phyloP scores from a whole-genome alignment of 2,888 invertebrate species.

The Scelioninae gen. 2 region DNA sequence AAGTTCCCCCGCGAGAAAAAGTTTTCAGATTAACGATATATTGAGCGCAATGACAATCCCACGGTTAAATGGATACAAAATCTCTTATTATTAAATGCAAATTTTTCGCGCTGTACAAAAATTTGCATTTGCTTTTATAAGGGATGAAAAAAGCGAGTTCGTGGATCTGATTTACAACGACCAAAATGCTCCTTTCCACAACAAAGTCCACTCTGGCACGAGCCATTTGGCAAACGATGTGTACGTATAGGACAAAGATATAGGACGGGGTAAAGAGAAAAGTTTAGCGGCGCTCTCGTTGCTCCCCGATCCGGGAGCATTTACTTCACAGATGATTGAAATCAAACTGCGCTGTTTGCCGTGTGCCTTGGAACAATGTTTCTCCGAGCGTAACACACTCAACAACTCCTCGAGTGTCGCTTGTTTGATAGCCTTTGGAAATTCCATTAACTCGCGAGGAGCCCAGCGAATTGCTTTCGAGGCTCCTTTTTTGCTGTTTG shows the following conservation, averaged over 20 bases:
- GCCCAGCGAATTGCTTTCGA: conserved; percentile 11
- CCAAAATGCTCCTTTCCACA: conserved; percentile 40
- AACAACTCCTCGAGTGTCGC: conserved; percentile 46
- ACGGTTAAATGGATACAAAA: no score
- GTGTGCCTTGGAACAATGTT: conserved; percentile 54
- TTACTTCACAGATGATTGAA: conserved; percentile 57
- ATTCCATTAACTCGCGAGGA: conserved; percentile 47
- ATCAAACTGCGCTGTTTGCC: conserved; percentile 56
- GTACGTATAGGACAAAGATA: conserved; percentile 40
- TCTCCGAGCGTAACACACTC: conserved; percentile 48
- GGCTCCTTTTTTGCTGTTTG: conserved; percentile 37
- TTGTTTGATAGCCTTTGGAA: conserved; percentile 52
- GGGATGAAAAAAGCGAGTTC: neutral
- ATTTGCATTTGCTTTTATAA: conserved; percentile 8
- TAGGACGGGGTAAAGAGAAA: conserved; percentile 37
- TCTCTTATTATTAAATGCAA: no score
- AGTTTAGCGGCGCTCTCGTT: conserved; percentile 27
- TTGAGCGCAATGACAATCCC: no score
- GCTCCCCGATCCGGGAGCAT: conserved; percentile 39
- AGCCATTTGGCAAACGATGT: conserved; percentile 53
- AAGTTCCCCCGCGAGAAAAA: no score
- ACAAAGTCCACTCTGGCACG: conserved; percentile 46
- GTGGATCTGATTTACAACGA: conserved; percentile 35
- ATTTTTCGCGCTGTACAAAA: no score
- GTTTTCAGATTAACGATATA: no score